Evolutionary conservation across 2,113 vertebrate genomes (phyloP), one percentile per base, ranked within the genome.

Genomic region (Brachirus orientalis): DNA sequence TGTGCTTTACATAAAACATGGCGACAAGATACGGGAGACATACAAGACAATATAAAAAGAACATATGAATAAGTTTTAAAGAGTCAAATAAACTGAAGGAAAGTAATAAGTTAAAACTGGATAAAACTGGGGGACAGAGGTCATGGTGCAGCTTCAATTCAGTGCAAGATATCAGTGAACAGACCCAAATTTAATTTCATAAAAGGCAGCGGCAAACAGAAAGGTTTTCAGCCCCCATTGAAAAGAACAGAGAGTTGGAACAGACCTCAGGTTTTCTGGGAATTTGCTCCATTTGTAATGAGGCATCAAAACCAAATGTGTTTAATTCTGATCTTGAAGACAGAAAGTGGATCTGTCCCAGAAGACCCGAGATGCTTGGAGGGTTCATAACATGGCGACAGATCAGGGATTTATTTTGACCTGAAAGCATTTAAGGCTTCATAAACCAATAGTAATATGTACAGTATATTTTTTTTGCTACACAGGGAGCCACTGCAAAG

Each of bases 261-360:
- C 20, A 74, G 63, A 63, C 50, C 40, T 88, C 86, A 72, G 78
- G 78, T 79, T 75, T 86, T 88, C 72, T 86, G 86, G 75, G 80
- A 82, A 55, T 67, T 76, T 63, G 53, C 64, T 60, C 0, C 33
- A 37, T 9, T 33, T 62, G n/a, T 51, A 19, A 20, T 22, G 64
- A 13, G 18, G 38, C 10, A 28, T 43, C 20, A 66, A 65, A 68
- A 14, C 7, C 50, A 35, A 57, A 55, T 43, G 13, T 22, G 22
- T 69, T 57, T 61, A 13, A 6, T 37, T 64, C 61, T 14, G 17
- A 44, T 8, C 55, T 11, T 7, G 35, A 3, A 4, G 13, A 52
- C 17, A 36, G 22, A 4, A 46, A 35, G 13, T 14, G n/a, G 35
- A 48, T 37, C 40, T 33, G 17, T 79, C 83, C 83, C 75, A 88